These are phyloP conservation scores for Otus scops DNA, from an alignment of 2,797 vertebrate genomes.

Conservation along the genomic window DNA sequence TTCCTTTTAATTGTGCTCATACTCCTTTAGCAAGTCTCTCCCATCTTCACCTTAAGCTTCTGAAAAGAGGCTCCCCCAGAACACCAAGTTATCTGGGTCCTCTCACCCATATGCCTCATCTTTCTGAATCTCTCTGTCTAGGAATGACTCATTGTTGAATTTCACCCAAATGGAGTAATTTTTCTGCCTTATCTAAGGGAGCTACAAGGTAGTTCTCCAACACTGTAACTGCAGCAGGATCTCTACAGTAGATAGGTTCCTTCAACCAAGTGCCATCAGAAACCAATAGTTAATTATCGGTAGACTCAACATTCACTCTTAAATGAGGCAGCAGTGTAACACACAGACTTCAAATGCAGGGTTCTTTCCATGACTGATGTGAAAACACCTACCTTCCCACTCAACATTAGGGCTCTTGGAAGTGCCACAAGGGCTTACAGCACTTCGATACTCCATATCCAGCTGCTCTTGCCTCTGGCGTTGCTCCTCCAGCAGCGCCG, in stretches of 20 bases:
- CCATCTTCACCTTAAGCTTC: not conserved
- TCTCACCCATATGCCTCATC: rapidly evolving
- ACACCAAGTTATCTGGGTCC: not conserved
- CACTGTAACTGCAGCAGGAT: not conserved
- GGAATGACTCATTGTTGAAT: not conserved
- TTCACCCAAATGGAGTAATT: not conserved
- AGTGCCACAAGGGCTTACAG: constrained; percentile 76
- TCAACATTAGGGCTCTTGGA: constrained; percentile 88
- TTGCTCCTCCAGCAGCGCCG: constrained; percentile 89
- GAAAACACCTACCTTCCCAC: constrained; percentile 84
- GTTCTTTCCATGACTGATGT: not conserved
- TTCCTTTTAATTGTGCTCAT: not conserved
- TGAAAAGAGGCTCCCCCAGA: not conserved
- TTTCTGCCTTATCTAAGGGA: not conserved
- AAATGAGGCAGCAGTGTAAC: not conserved
- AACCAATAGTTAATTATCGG: not conserved
- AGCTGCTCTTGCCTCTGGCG: constrained; percentile 91
- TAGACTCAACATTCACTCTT: not conserved
- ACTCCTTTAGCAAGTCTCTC: not conserved
- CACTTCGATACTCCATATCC: constrained; percentile 83
- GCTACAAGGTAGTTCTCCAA: not conserved
- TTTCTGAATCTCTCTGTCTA: not conserved
- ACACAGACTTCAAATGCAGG: not conserved
- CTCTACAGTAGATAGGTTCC: not conserved
- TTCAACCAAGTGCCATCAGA: not conserved